These are phyloP conservation scores for Calyptomena viridis DNA, from an alignment of 2,113 vertebrate genomes.

Conservation along the genomic window DNA sequence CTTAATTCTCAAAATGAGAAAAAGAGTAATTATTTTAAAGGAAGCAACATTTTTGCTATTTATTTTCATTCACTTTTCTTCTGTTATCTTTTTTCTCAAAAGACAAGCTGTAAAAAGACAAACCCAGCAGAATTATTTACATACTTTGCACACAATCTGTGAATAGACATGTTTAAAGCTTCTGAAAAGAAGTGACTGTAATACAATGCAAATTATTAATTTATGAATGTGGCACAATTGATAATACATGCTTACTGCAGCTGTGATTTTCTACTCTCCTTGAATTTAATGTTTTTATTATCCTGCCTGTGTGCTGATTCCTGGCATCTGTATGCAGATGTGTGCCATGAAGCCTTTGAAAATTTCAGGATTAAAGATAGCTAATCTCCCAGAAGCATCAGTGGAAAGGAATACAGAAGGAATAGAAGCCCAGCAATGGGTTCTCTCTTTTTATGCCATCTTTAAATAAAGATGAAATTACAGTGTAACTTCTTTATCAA, in stretches of 20 bases:
- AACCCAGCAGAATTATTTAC: slow-evolving; percentile 33
- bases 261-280: slow-evolving; percentile 37
- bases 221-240: slow-evolving; percentile 24
- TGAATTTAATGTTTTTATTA: slow-evolving; percentile 31
- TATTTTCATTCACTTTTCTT: slow-evolving; percentile 18
- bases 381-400: neutral
- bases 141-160: neutral
- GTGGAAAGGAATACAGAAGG: neutral
- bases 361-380: neutral
- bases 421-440: neutral
- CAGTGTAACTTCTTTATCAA: neutral
- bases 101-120: slow-evolving; percentile 1
- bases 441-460: neutral
- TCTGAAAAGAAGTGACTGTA: slow-evolving; percentile 21
- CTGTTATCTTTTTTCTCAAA: neutral
- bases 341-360: slow-evolving; percentile 7
- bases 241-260: slow-evolving; percentile 11
- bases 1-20: neutral
- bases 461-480: neutral
- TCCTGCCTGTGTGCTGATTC: neutral
- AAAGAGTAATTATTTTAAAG: slow-evolving; percentile 4
- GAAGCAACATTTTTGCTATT: neutral
- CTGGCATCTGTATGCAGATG: neutral
- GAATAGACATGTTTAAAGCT: slow-evolving; percentile 12
- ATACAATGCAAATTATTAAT: slow-evolving; percentile 47